Evolutionary conservation across 2,113 vertebrate genomes (phyloP), one percentile per base, ranked within the genome.

Genomic region (Lates calcarifer): DNA sequence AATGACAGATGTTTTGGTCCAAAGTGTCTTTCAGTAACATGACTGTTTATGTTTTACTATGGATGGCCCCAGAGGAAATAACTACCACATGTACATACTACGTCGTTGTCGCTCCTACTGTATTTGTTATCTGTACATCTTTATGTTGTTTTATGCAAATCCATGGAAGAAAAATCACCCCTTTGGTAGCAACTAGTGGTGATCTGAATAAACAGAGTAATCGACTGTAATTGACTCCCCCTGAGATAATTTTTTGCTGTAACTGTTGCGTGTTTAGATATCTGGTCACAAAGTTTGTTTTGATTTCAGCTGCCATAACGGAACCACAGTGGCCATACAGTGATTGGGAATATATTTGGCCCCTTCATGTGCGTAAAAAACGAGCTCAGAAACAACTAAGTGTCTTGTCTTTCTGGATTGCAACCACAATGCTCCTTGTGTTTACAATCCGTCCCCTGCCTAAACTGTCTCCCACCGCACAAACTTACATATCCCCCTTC

Each of bases 241-340:
- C 60, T 68, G 70, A 84, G 79, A 82, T 72, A 80, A 39, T 72
- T 63, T 73, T 74, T 84, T 70, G 39, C 74, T 70, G 24, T 89
- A 83, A 86, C 81, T 64, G 71, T 84, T 89, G 73, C 86, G 67
- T 85, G 87, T 92, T 92, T 92, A 90, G 87, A 86, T 91, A 88
- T 92, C 86, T 90, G 79, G 81, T 93, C 88, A 76, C 90, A 94
- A 85, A 82, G 88, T 92, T 89, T 92, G 88, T 93, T 94, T 92
- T 92, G 80, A 90, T 85, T 91, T 83, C 69, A 81, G 77, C 79
- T 81, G 83, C 85, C 77, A 79, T 91, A 74, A 86, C 84, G 86
- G 77, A 89, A 88, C 92, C 90, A 80, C 87, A 90, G 79, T 77
- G 87, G 84, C 83, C 85, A 79, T 87, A 72, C 81, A 86, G 88